Percentiles rank a stretch among this genome's conserved stretches.
Evolutionary conservation across 2,888 invertebrate species (phyloP).

Genomic region (Drosophila imparisetae): DNA sequence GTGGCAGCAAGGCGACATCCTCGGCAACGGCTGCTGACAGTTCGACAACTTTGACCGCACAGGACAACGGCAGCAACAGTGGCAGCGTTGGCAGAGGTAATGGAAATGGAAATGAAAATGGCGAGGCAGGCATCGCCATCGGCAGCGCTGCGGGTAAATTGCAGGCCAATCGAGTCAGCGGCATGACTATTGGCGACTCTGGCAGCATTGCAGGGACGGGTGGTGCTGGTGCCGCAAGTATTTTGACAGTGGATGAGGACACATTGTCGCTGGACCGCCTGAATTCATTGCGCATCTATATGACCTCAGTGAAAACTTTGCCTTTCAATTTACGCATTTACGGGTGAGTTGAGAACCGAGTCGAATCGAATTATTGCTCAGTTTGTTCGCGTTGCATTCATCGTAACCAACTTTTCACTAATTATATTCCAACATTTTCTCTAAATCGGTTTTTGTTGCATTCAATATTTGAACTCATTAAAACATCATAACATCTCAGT

Average conservation of each 20-base stretch:
- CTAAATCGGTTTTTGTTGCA: neutral
- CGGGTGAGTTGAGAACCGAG: slow-evolving; percentile 80
- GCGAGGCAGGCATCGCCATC: slow-evolving; percentile 64
- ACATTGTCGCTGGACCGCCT: slow-evolving; percentile 84
- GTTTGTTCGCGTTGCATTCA: slow-evolving; percentile 14
- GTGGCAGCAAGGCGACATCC: slow-evolving; percentile 64
- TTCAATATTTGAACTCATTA: neutral
- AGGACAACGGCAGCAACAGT: slow-evolving; percentile 48
- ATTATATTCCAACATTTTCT: neutral
- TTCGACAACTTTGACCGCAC: slow-evolving; percentile 72
- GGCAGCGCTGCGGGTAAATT: slow-evolving; percentile 64
- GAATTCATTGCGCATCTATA: slow-evolving; percentile 84
- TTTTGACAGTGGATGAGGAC: slow-evolving; percentile 83
- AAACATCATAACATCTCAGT: neutral
- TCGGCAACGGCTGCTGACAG: slow-evolving; percentile 71
- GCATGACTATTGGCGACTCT: slow-evolving; percentile 18
- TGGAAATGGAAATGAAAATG: slow-evolving; percentile 24
- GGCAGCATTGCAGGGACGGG: slow-evolving; percentile 31
- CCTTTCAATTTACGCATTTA: slow-evolving; percentile 85
- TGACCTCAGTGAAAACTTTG: slow-evolving; percentile 84
- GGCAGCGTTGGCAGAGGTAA: slow-evolving; percentile 29
- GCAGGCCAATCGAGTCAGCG: slow-evolving; percentile 46
- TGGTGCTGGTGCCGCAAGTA: slow-evolving; percentile 59
- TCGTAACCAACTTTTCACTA: neutral
- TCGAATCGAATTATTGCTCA: slow-evolving; percentile 19